Evolutionary conservation across 2,113 vertebrate genomes (phyloP), one percentile per base, ranked within the genome.

Genomic region (Cyprinodon tularosa): DNA sequence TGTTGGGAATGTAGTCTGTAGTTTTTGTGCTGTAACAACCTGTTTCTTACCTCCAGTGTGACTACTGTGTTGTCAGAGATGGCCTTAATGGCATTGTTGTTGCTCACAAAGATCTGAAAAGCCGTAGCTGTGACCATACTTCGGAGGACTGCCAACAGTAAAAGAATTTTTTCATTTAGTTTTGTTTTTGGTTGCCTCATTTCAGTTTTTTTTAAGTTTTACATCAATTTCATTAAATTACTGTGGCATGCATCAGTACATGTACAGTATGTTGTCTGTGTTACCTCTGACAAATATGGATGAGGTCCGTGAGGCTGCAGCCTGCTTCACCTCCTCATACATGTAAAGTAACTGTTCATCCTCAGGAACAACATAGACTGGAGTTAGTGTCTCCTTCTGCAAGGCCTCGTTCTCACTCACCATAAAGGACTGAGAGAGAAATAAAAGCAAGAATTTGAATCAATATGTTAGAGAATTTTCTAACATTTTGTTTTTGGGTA

Each of bases 61-160:
- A 89, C 78, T 29, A 95, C 71, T 37, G 88, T 11, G 44, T 44
- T 93, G 86, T 94, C 93, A 39, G 84, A 89, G 37, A 91, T 39
- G 59, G 94, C 71, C 62, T 94, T 94, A 63, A 95, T 91, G 0
- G 94, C 82, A 6, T 60, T 74, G 17, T 77, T 95, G 90, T 91
- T 94, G 88, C 87, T 93, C 66, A 94, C 94, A 37, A 95, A 72
- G 67, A 95, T 94, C 82, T 95, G 95, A 70, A 95, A 95, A 9
- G 92, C 92, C 5, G 91, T 95, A 36, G 93, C 89, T 47, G 92
- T 93, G 75, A 95, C 85, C 89, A 94, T 94, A 64, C 95, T 95
- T n/a, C 90, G 86, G 11, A 95, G 81, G 11, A 95, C 95, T 95
- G 85, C 1, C 20, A 71, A 53, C 47, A 75, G 37, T 39, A 9